Percentiles rank a stretch among this genome's conserved stretches.
These are phyloP conservation scores for Campoplex nolae DNA, from an alignment of 2,888 invertebrate genomes.

Conservation along the genomic window DNA sequence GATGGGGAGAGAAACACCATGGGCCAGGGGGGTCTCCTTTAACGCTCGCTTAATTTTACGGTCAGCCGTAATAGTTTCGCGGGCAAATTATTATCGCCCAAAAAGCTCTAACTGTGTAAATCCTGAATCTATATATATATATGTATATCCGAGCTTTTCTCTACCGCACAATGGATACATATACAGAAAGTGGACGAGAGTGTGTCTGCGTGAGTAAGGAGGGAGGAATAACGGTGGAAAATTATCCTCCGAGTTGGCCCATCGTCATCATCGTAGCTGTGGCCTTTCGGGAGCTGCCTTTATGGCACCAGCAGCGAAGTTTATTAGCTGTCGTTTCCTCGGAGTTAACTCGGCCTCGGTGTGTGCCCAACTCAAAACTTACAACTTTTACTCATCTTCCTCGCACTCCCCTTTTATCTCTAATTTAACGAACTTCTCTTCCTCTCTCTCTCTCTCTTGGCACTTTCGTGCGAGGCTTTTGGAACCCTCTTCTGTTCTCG, in stretches of 20 bases:
- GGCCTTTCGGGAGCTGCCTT: conserved; percentile 70
- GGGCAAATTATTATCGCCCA: conserved; percentile 79
- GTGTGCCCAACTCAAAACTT: conserved; percentile 49
- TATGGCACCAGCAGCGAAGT: conserved; percentile 75
- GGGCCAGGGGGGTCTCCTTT: conserved; percentile 60
- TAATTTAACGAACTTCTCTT: not conserved
- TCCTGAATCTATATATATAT: not conserved
- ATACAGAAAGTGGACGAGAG: conserved; percentile 11
- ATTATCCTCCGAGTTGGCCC: conserved; percentile 70
- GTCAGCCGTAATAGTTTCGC: conserved; percentile 78
- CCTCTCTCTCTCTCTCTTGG: not conserved
- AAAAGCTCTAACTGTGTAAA: conserved; percentile 66
- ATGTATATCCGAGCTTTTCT: not conserved
- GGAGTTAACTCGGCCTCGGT: conserved; percentile 40
- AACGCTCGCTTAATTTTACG: conserved; percentile 79
- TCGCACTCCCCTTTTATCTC: not conserved
- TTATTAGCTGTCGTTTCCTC: conserved; percentile 79
- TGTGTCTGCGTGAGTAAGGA: not conserved
- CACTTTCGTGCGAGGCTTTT: not conserved
- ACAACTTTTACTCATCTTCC: conserved; percentile 40
- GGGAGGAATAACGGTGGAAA: conserved; percentile 71
- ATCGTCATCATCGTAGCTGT: conserved; percentile 40
- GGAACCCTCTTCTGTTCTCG: not conserved
- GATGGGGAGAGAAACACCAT: conserved; percentile 20
- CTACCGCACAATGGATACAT: not conserved